Evolutionary conservation across 1,140 invertebrate genomes (phyloP), one percentile per base, ranked within the genome.

Genomic region (Aphis craccivora): DNA sequence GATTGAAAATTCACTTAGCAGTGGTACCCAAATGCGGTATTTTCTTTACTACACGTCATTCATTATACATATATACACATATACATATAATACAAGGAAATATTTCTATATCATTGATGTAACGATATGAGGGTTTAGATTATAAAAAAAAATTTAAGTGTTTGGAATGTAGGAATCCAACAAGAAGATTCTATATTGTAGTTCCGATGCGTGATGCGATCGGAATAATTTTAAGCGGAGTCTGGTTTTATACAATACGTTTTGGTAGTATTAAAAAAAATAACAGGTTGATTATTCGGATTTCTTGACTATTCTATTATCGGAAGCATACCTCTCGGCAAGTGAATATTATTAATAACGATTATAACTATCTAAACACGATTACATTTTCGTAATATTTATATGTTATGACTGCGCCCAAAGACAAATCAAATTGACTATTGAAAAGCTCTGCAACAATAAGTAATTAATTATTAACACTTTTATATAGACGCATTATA

Each of bases 121-220:
- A 14, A 37, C 35, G 9, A 89, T 53, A 51, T 55, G 48, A 11
- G n/a, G 43, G n/a, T 14, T 9, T 53, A 35, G 87, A 48, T 35
- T 35, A 89, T n/a, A 35, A 40, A 20, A 89, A 89, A n/a, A 22
- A 86, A 51, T 6, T 30, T 37, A 89, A n/a, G 35, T 40, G 48
- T 40, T 40, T 55, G 88, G 88, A 89, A 89, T 89, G 88, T 55
- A 89, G 48, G 48, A 89, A 53, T 55, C 11, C 51, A 25, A 89
- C 48, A 11, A 55, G 51, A 89, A 89, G 35, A 55, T 23, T 37
- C 43, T 87, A 4, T 35, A 25, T 7, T 55, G 35, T 40, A 25
- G 35, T 20, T 25, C 22, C 48, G 22, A 48, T 37, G 48, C 48
- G 22, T 89, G 87, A 53, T 89, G 11, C 45, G 45, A 51, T 51